Base-by-base conservation (phyloP, 2,113 vertebrate species). In the Australoheros scitulus region DNA sequence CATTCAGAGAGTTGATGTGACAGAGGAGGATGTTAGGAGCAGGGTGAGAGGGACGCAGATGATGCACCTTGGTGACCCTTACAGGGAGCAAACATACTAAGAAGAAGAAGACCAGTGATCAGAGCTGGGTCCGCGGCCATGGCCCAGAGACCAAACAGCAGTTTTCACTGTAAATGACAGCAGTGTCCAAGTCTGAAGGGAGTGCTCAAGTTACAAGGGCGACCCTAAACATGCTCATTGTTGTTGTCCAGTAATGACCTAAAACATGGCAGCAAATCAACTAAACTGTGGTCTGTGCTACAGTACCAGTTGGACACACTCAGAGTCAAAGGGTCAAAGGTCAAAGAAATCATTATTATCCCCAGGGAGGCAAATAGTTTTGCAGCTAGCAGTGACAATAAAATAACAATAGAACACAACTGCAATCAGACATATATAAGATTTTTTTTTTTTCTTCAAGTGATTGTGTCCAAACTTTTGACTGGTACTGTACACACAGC, bases 261-360 rank as follows among this genome's bases (percentile, higher is more conserved):
- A 52, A 32, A 3, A 6, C 2, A 29, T 11, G 43, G 15, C 9
- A 3, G 0, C 47, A 50, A 70, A 70, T 1, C 0, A 11, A 68
- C 61, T 38, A 43, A 65, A 65, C 10, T 2, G 1, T 38, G 41
- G n/a, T 43, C n/a, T 24, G 36, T 43, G 20, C 0, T 72, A 50
- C 41, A 13, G 34, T 29, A 29, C 3, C 29, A 29, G 29, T 29
- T 29, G 29, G 29, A 3, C 29, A 3, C 2, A 29, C 29, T 29
- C 29, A 29, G 29, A 4, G 29, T 29, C 29, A 29, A 29, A 29
- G 2, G 29, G 29, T 29, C 29, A 29, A 29, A 29, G 29, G 29
- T 29, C 29, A 29, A 29, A 29, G 4, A 29, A 29, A 29, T 29
- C 29, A 4, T 29, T 29, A 29, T 29, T 29, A 29, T 29, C 29